A percentile compares a stretch with the other conserved stretches of the same genome.
These are phyloP conservation scores for Drosophila hawaiiensis DNA, from an alignment of 2,888 invertebrate species.

Conservation along the genomic window DNA sequence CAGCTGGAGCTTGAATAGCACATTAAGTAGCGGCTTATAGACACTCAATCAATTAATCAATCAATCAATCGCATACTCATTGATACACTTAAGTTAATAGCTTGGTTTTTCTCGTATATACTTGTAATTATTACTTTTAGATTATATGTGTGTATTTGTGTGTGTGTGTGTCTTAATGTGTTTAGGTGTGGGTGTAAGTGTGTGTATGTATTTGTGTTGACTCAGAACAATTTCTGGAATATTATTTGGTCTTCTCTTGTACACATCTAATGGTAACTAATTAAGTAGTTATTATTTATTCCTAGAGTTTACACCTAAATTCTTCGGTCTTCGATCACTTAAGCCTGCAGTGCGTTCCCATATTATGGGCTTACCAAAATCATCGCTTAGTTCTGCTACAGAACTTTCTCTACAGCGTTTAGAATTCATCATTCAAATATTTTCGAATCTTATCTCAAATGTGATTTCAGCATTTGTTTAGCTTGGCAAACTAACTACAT, in stretches of 20 bases:
- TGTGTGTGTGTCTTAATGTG: constrained; percentile 15
- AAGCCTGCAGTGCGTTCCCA: constrained; percentile 70
- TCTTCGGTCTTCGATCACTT: constrained; percentile 62
- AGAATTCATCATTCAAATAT: constrained; percentile 51
- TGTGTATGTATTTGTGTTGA: constrained; percentile 44
- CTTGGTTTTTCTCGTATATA: constrained; percentile 46
- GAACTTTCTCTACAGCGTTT: constrained; percentile 59
- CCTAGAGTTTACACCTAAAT: constrained; percentile 64
- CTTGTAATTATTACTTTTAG: constrained; percentile 61
- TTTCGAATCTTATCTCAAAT: constrained; percentile 30
- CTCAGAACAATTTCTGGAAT: constrained; percentile 60
- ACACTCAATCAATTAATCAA: constrained; percentile 56
- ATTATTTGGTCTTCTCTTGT: constrained; percentile 77
- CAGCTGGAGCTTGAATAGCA: constrained; percentile 51
- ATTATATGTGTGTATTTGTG: constrained; percentile 21
- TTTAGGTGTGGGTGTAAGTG: constrained; percentile 1
- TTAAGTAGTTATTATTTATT: constrained; percentile 49
- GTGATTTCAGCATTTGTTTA: constrained; percentile 60
- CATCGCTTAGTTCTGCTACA: constrained; percentile 73
- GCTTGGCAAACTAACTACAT: constrained; percentile 65
- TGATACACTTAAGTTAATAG: constrained; percentile 60
- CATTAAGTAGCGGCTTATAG: constrained; percentile 57
- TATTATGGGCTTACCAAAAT: constrained; percentile 70
- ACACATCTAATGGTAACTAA: constrained; percentile 76
- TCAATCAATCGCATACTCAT: constrained; percentile 54